These are phyloP conservation scores for Spizella passerina DNA, from an alignment of 2,797 vertebrate genomes.

Conservation along the genomic window DNA sequence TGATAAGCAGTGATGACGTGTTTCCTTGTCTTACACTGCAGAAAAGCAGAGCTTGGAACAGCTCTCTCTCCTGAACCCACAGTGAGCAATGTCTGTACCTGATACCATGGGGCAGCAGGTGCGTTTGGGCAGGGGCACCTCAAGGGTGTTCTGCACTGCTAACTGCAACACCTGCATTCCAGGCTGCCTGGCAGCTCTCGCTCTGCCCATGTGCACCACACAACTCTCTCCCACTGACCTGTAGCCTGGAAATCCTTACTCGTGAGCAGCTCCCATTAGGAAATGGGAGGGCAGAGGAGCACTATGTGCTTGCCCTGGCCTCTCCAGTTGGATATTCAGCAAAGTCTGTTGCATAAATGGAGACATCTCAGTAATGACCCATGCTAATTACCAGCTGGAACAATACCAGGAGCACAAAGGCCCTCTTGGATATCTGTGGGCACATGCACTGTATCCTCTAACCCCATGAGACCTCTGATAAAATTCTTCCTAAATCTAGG, in stretches of 20 bases:
- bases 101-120: not conserved
- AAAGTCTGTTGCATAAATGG: not conserved
- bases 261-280: rapidly evolving
- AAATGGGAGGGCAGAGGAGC: not conserved
- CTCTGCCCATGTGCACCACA: rapidly evolving
- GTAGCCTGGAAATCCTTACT: not conserved
- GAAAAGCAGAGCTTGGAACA: not conserved
- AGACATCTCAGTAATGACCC: not conserved
- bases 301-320: rapidly evolving
- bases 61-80: not conserved
- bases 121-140: not conserved
- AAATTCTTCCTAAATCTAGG: not conserved
- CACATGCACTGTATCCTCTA: not conserved
- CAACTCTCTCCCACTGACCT: not conserved
- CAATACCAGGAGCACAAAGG: not conserved
- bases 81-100: not conserved
- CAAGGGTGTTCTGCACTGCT: not conserved
- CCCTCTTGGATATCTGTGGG: not conserved
- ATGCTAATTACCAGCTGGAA: not conserved
- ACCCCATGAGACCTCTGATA: not conserved
- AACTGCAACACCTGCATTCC: not conserved
- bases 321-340: not conserved
- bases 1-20: rapidly evolving
- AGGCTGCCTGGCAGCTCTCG: not conserved
- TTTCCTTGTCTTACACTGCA: not conserved